phyloP scores from a whole-genome alignment of 2,888 invertebrate species.

The Amphipoea lucens region DNA sequence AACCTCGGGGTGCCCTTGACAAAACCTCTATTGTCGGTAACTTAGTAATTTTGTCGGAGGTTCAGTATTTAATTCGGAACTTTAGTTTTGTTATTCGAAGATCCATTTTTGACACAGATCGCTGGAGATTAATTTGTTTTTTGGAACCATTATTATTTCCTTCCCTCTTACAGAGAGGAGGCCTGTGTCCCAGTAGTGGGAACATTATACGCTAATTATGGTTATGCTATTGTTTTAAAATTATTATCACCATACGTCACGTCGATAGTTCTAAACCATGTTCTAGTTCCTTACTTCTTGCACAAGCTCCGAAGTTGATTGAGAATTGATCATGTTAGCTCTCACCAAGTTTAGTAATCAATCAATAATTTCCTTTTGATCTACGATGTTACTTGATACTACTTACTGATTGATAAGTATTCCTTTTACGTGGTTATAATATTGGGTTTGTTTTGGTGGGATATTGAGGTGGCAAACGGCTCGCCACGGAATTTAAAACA shows the following conservation, averaged over 20 bases:
- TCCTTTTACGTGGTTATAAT: slow-evolving; percentile 26
- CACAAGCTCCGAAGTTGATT: slow-evolving; percentile 33
- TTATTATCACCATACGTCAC: not conserved
- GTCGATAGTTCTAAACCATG: not conserved
- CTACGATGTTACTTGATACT: slow-evolving; percentile 33
- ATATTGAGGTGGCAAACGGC: not conserved
- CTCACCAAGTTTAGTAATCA: slow-evolving; percentile 40
- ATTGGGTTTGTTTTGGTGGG: slow-evolving; percentile 6
- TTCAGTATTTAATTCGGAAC: too few relatives aligned
- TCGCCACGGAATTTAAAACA: not conserved
- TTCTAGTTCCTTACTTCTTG: not conserved
- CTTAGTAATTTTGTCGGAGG: too few relatives aligned
- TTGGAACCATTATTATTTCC: too few relatives aligned
- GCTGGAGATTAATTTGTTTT: too few relatives aligned
- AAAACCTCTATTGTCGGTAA: too few relatives aligned
- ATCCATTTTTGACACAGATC: too few relatives aligned
- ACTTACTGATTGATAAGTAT: slow-evolving; percentile 49
- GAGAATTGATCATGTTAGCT: slow-evolving; percentile 37
- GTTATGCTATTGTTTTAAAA: not conserved
- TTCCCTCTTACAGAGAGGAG: not conserved
- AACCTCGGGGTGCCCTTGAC: too few relatives aligned
- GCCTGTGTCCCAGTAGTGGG: not conserved
- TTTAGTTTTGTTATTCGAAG: too few relatives aligned
- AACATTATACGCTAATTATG: not conserved
- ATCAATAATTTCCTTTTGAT: slow-evolving; percentile 43